A percentile compares a stretch with the other conserved stretches of the same genome.
These are phyloP conservation scores for Indicator indicator DNA, from an alignment of 2,113 vertebrate genomes.

Conservation along the genomic window DNA sequence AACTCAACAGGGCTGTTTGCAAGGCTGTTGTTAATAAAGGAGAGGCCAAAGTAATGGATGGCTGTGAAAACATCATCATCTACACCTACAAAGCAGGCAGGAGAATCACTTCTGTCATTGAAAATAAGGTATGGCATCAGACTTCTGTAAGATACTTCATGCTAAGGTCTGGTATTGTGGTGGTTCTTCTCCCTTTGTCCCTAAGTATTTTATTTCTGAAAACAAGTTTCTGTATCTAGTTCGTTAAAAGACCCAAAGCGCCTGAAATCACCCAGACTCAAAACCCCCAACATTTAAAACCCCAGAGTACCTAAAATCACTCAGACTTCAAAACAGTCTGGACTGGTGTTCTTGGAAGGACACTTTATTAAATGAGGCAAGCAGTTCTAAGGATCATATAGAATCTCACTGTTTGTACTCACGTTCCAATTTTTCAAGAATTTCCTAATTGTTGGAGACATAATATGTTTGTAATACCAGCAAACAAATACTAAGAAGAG, in stretches of 20 bases:
- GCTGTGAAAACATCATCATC: constrained; percentile 79
- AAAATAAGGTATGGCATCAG: constrained; percentile 85
- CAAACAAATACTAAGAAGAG: not conserved
- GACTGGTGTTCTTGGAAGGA: not conserved
- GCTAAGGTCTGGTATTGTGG: not conserved
- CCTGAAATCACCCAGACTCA: not conserved
- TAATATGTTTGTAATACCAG: not conserved
- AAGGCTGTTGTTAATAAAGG: constrained; percentile 79
- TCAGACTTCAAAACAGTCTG: not conserved
- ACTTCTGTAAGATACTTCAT: not conserved
- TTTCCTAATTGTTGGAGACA: not conserved
- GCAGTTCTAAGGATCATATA: not conserved
- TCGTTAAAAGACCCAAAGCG: not conserved
- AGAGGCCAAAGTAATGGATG: constrained; percentile 79
- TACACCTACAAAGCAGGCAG: constrained; percentile 79
- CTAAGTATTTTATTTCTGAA: not conserved
- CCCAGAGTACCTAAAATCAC: not conserved
- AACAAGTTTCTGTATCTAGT: not conserved
- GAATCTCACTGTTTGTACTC: not conserved
- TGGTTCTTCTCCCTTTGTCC: not conserved
- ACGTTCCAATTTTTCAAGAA: not conserved
- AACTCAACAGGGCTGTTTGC: constrained; percentile 85
- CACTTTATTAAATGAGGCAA: not conserved
- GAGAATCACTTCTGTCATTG: constrained; percentile 87
- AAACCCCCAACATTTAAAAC: not conserved